A percentile compares a stretch with the other conserved stretches of the same genome.
phyloP scores from a whole-genome alignment of 2,888 invertebrate genomes.

The Scrobipalpa costella region DNA sequence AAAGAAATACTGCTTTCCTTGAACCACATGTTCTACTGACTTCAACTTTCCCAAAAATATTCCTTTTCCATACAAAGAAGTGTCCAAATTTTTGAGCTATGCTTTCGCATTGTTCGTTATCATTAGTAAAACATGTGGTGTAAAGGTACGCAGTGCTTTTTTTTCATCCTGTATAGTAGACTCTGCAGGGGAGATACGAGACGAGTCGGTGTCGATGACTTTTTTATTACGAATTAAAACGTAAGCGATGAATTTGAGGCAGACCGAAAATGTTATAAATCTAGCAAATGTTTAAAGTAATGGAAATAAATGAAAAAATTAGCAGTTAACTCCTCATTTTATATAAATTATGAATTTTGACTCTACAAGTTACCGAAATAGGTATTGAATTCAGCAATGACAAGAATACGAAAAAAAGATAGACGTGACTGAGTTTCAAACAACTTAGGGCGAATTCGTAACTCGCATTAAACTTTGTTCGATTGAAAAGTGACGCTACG shows the following conservation, averaged over 20 bases:
- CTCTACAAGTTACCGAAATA: neutral
- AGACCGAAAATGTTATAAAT: conserved; percentile 8
- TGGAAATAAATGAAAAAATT: neutral
- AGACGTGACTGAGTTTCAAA: neutral
- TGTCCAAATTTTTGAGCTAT: too few relatives aligned
- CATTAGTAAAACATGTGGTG: too few relatives aligned
- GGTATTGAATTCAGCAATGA: neutral
- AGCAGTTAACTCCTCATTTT: too few relatives aligned
- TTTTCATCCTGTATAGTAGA: too few relatives aligned
- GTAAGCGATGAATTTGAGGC: neutral
- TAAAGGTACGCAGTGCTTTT: too few relatives aligned
- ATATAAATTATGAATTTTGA: neutral
- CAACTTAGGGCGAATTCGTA: neutral
- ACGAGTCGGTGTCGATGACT: neutral
- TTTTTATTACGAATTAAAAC: conserved; percentile 1
- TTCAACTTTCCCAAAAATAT: too few relatives aligned
- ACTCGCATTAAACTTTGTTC: neutral
- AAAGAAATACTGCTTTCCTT: too few relatives aligned
- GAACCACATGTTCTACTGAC: too few relatives aligned
- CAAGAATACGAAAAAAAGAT: neutral
- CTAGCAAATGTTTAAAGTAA: neutral
- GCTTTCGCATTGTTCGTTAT: too few relatives aligned
- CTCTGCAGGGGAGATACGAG: neutral
- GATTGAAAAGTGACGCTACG: neutral
- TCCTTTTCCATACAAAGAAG: too few relatives aligned